Conservation (phyloP, 1,140 invertebrate species). For the Drosophila persimilis region DNA sequence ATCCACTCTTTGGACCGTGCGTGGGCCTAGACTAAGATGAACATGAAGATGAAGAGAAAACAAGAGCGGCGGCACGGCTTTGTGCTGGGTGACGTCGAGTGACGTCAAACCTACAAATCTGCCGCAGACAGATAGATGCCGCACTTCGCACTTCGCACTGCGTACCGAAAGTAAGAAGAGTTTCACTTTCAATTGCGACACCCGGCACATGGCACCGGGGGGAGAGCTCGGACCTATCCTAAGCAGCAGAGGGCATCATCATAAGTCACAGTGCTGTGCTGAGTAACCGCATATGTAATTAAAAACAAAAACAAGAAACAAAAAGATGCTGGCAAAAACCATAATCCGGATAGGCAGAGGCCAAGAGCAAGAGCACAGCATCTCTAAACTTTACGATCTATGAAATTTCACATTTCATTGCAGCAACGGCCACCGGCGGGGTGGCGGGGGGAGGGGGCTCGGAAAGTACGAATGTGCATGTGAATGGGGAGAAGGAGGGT, state of each 20-base stretch:
- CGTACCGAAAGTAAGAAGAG: constrained; percentile 63
- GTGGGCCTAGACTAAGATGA: not conserved
- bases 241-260: constrained; percentile 31
- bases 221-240: constrained; percentile 10
- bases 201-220: constrained; percentile 21
- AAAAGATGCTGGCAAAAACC: constrained; percentile 48
- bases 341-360: constrained; percentile 31
- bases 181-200: constrained; percentile 80
- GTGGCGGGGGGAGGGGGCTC: constrained; percentile 13
- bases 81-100: constrained; percentile 3
- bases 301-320: constrained; percentile 10
- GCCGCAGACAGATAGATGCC: not conserved
- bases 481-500: constrained; percentile 7
- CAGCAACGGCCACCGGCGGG: not conserved
- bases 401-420: constrained; percentile 77
- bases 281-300: constrained; percentile 63
- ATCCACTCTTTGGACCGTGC: constrained; percentile 24
- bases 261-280: not conserved
- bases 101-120: constrained; percentile 43
- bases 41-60: constrained; percentile 3
- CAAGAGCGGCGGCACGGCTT: constrained; percentile 1
- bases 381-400: constrained; percentile 72
- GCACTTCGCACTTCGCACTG: not conserved
- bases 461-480: constrained; percentile 63
- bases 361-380: constrained; percentile 21